Percentiles rank a stretch among this genome's conserved stretches.
phyloP scores from a whole-genome alignment of 2,888 invertebrate species.

The Micropterix aruncella region DNA sequence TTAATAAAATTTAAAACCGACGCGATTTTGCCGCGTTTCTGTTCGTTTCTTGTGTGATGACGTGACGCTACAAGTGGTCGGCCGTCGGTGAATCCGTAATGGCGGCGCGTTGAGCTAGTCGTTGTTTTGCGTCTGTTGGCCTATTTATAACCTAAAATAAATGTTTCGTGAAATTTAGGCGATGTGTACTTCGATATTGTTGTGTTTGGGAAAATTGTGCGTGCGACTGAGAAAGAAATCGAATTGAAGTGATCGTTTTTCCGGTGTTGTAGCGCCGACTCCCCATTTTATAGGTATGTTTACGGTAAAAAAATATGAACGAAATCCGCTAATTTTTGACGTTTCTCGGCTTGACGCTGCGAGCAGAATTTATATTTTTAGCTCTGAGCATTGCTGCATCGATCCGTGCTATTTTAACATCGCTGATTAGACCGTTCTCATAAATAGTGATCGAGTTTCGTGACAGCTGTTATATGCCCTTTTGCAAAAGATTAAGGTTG shows the following conservation, averaged over 20 bases:
- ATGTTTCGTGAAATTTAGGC: neutral
- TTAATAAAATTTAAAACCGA: neutral
- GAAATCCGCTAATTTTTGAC: conserved; percentile 9
- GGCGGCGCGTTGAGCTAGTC: conserved; percentile 24
- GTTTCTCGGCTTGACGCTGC: conserved; percentile 4
- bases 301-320: conserved; percentile 9
- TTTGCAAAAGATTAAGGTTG: neutral
- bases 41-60: conserved; percentile 5
- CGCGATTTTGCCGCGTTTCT: conserved; percentile 2
- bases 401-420: neutral
- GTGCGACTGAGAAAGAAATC: neutral
- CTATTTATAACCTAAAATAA: conserved; percentile 44
- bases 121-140: conserved; percentile 38
- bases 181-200: neutral
- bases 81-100: conserved; percentile 20
- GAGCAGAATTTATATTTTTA: neutral
- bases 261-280: neutral
- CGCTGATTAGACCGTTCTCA: neutral
- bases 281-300: conserved; percentile 8
- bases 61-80: conserved; percentile 25
- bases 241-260: neutral
- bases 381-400: neutral
- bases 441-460: too few relatives aligned
- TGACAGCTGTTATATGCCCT: neutral
- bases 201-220: neutral